Evolutionary conservation across 2,113 vertebrate genomes (phyloP).

Genomic region (Hemichromis elongatus): DNA sequence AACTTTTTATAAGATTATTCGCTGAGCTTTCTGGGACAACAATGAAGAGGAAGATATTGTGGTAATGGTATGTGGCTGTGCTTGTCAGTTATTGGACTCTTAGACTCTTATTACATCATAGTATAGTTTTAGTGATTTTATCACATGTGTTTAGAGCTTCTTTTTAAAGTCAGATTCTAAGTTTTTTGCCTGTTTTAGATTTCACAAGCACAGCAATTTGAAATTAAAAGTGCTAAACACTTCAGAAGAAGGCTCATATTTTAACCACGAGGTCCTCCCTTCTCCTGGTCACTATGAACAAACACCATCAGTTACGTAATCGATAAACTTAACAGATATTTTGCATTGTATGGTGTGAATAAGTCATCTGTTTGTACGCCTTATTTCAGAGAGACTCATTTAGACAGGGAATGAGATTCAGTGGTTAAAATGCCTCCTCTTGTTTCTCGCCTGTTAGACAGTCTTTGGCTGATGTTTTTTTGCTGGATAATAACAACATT

Average conservation of each 20-base stretch:
- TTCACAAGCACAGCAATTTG: background rate
- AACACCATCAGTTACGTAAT: background rate
- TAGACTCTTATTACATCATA: background rate
- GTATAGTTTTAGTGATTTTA: background rate
- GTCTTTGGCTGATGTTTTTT: conserved; percentile 31
- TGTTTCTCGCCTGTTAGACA: conserved; percentile 37
- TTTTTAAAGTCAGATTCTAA: background rate
- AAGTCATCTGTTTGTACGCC: background rate
- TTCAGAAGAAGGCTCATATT: background rate
- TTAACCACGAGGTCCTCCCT: background rate
- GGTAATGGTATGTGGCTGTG: background rate
- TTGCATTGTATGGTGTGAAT: background rate
- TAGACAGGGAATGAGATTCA: background rate
- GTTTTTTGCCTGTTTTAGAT: background rate
- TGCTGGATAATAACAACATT: conserved; percentile 52
- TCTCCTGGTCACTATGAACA: background rate
- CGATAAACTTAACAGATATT: background rate
- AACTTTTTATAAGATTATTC: background rate
- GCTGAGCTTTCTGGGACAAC: background rate
- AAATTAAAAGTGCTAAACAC: background rate
- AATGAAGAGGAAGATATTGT: background rate
- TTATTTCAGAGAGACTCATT: background rate
- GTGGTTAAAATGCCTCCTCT: conserved; percentile 6
- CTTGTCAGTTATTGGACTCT: background rate
- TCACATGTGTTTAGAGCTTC: background rate